These are phyloP conservation scores for Trachythela sp. DNA, from an alignment of 64 coral and sea anemone species.

Conservation along the genomic window DNA sequence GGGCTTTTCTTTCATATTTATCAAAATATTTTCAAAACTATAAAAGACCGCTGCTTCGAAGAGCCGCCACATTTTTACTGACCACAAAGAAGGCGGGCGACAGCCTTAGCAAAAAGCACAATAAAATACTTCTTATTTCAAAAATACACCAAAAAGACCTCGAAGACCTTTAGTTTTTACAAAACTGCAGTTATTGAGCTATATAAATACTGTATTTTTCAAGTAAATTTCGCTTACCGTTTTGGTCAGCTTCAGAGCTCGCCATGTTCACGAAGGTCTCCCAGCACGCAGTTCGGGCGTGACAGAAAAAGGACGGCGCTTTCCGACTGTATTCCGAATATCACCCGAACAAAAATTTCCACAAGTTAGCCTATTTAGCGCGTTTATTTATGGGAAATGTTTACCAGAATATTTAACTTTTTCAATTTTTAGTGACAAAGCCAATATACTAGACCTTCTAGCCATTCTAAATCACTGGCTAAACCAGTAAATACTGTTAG, in stretches of 20 bases:
- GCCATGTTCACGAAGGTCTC: background rate
- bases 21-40: background rate
- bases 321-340: background rate
- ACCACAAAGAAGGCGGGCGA: slow-evolving; percentile 30
- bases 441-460: too few relatives aligned
- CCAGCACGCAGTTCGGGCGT: background rate
- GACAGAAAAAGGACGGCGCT: background rate
- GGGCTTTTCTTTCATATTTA: background rate
- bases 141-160: background rate
- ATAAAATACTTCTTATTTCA: background rate
- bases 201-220: background rate
- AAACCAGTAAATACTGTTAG: too few relatives aligned
- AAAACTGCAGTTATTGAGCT: background rate
- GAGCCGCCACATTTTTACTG: slow-evolving; percentile 18
- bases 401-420: too few relatives aligned
- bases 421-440: too few relatives aligned
- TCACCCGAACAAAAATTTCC: too few relatives aligned
- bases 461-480: too few relatives aligned
- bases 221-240: background rate
- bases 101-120: background rate
- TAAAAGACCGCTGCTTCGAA: slow-evolving; percentile 9
- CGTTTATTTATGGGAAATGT: too few relatives aligned
- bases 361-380: too few relatives aligned
- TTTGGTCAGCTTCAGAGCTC: background rate
- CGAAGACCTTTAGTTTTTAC: background rate